These are phyloP conservation scores for Tromatobia lineatoria DNA, from an alignment of 2,888 invertebrate species.

Conservation along the genomic window DNA sequence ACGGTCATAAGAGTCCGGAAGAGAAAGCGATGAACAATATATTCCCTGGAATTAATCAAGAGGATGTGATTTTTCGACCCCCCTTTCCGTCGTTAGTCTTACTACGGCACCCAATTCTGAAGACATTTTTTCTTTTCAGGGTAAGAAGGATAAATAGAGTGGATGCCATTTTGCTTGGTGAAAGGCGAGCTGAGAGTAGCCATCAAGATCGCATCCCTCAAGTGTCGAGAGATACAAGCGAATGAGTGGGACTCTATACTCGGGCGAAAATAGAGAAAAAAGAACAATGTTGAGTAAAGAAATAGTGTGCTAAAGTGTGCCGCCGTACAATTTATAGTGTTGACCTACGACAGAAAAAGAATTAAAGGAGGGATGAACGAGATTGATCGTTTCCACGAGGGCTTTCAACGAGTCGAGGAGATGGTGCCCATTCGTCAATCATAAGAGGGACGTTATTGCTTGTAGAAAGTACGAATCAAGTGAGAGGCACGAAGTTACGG, in stretches of 20 bases:
- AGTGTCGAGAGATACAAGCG: conserved; percentile 41
- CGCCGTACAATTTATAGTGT: not conserved
- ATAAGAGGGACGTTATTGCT: conserved; percentile 48
- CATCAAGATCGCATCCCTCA: conserved; percentile 47
- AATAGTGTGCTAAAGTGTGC: conserved; percentile 39
- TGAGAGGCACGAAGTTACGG: not conserved
- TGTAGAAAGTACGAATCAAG: conserved; percentile 4
- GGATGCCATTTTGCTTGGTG: conserved; percentile 4
- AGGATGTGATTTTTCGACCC: not conserved
- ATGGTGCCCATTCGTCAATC: conserved; percentile 57
- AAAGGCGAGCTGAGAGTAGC: conserved; percentile 21
- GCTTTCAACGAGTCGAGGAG: conserved; percentile 48
- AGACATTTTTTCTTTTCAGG: conserved; percentile 28
- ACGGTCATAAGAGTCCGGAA: not conserved
- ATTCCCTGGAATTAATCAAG: not conserved
- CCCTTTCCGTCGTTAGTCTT: not conserved
- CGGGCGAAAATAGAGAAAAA: conserved; percentile 17
- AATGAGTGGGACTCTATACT: not conserved
- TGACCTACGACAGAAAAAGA: not conserved
- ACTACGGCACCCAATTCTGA: not conserved
- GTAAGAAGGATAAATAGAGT: conserved; percentile 25
- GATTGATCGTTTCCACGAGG: conserved; percentile 45
- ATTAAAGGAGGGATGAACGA: conserved; percentile 25
- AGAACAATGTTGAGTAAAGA: conserved; percentile 28
- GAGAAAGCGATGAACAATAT: not conserved